Conservation (phyloP, 2,113 vertebrate genomes). For the Platycercus adscitus region DNA sequence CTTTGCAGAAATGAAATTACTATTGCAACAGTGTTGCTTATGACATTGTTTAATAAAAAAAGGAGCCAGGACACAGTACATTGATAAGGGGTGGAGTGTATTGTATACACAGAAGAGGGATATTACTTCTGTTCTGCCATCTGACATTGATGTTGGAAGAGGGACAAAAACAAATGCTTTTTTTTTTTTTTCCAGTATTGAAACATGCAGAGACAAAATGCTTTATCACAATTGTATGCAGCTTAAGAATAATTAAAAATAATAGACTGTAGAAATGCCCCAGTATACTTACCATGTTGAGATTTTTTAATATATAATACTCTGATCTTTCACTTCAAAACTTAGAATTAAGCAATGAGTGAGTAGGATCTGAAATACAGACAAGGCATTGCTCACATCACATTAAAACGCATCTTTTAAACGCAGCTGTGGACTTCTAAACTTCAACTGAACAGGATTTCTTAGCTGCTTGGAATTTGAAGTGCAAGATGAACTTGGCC, state of each 20-base stretch:
- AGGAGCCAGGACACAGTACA: constrained; percentile 31
- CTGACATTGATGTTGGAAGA: constrained; percentile 10
- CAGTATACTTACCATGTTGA: constrained; percentile 53
- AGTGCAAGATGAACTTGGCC: constrained; percentile 28
- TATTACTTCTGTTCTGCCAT: constrained; percentile 3
- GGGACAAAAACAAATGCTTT: constrained; percentile 27
- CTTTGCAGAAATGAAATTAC: constrained; percentile 46
- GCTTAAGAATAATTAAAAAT: constrained; percentile 35
- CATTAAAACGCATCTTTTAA: constrained; percentile 27
- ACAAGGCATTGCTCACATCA: constrained; percentile 38
- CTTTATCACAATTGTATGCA: constrained; percentile 50
- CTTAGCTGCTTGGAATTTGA: constrained; percentile 8
- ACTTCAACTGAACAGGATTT: constrained; percentile 1
- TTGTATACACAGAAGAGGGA: constrained; percentile 37
- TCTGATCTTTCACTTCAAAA: constrained; percentile 58
- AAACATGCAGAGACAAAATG: constrained; percentile 64
- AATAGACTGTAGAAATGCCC: constrained; percentile 58
- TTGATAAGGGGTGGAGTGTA: constrained; percentile 39
- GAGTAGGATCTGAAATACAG: constrained; percentile 22
- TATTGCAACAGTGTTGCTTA: constrained; percentile 45
- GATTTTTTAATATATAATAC: constrained; percentile 14
- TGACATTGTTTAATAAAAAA: constrained; percentile 67
- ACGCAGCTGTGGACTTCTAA: constrained; percentile 29
- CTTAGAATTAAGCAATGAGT: constrained; percentile 20
- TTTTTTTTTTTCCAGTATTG: constrained; percentile 33